Evolutionary conservation across 2,888 invertebrate species (phyloP).

Genomic region (Pegoplata infirma): DNA sequence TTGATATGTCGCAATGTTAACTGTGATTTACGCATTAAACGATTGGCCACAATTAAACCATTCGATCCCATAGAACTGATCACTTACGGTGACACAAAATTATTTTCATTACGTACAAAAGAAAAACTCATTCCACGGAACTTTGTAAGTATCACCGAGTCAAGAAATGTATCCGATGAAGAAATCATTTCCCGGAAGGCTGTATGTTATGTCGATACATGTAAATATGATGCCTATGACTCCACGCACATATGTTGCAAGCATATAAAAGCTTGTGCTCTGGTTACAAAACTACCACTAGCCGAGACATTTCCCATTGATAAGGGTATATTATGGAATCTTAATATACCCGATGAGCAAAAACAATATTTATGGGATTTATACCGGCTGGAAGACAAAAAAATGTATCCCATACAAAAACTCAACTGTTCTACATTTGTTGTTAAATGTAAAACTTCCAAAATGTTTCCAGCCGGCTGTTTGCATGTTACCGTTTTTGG

Average conservation of each 20-base stretch:
- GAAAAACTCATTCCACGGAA: constrained; percentile 86
- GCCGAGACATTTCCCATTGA: constrained; percentile 71
- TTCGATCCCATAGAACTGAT: constrained; percentile 78
- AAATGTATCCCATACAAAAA: constrained; percentile 73
- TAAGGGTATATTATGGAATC: constrained; percentile 71
- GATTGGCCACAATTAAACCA: constrained; percentile 64
- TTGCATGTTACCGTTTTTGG: constrained; percentile 73
- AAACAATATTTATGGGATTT: constrained; percentile 73
- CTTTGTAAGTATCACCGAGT: constrained; percentile 83
- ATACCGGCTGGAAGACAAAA: constrained; percentile 68
- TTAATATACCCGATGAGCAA: constrained; percentile 72
- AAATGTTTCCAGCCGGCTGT: constrained; percentile 73
- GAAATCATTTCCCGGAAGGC: constrained; percentile 68
- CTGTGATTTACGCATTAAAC: constrained; percentile 70
- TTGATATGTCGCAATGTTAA: constrained; percentile 69
- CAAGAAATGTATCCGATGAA: constrained; percentile 75
- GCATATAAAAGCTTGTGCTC: constrained; percentile 73
- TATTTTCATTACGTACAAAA: constrained; percentile 84
- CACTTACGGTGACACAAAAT: constrained; percentile 81
- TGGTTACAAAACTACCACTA: constrained; percentile 59
- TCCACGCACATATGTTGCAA: constrained; percentile 68
- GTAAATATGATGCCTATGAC: constrained; percentile 69
- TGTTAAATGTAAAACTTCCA: constrained; percentile 72
- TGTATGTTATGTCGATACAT: constrained; percentile 59
- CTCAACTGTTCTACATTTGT: constrained; percentile 73